Evolutionary conservation across 2,888 invertebrate species (phyloP).

Genomic region (Volucella bombylans): DNA sequence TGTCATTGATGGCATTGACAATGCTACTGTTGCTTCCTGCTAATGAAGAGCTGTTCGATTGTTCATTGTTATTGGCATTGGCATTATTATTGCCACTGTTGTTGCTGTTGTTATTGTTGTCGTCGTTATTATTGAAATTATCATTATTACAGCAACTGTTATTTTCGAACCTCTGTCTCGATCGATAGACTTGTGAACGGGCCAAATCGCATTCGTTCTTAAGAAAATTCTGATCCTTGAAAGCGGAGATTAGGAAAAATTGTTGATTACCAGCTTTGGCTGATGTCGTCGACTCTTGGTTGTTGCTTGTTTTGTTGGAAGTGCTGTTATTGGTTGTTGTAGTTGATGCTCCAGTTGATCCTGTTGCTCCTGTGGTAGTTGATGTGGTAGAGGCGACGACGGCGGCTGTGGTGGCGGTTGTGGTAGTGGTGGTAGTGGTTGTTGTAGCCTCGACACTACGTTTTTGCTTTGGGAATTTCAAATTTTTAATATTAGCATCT

Average conservation of each 20-base stretch:
- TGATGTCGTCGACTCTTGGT: conserved; percentile 56
- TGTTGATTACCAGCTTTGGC: conserved; percentile 79
- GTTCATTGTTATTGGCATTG: conserved; percentile 65
- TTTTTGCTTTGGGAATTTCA: conserved; percentile 74
- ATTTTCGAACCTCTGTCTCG: conserved; percentile 51
- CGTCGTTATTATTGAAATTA: conserved; percentile 34
- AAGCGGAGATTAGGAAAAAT: conserved; percentile 79
- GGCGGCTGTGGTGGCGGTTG: conserved; percentile 29
- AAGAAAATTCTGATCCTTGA: conserved; percentile 81
- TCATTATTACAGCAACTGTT: conserved; percentile 50
- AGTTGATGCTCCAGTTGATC: conserved; percentile 39
- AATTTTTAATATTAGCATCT: conserved; percentile 74
- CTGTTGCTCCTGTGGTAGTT: conserved; percentile 29
- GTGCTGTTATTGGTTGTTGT: conserved; percentile 34
- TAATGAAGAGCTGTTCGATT: conserved; percentile 48
- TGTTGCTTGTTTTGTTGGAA: conserved; percentile 45
- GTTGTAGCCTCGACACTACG: conserved; percentile 70
- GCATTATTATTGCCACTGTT: conserved; percentile 34
- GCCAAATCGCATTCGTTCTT: conserved; percentile 82
- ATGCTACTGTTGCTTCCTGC: conserved; percentile 62
- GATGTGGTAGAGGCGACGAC: conserved; percentile 38
- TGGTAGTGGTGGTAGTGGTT: conserved; percentile 65
- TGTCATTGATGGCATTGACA: conserved; percentile 75
- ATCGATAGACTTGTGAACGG: conserved; percentile 79
- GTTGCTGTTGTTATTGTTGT: conserved; percentile 40